Evolutionary conservation across 2,113 vertebrate species (phyloP).

Genomic region (Numida meleagris): DNA sequence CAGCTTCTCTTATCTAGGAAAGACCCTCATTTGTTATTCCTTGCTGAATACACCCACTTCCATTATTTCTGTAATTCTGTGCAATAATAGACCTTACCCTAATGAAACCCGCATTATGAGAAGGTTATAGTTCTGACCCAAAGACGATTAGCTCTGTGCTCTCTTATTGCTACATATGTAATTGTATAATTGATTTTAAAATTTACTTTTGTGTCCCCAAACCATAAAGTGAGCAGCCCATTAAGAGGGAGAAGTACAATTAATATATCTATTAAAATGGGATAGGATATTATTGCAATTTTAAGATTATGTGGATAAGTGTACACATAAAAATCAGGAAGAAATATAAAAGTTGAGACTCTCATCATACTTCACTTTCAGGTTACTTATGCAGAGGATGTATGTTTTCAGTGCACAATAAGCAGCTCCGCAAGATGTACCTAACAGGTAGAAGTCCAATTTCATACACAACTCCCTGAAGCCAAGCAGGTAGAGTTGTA

Average conservation of each 20-base stretch:
- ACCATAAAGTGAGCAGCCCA: conserved; percentile 69
- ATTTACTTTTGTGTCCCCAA: conserved; percentile 79
- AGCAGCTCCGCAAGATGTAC: background rate
- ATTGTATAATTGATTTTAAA: conserved; percentile 88
- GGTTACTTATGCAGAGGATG: background rate
- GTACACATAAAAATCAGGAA: background rate
- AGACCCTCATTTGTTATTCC: conserved; percentile 89
- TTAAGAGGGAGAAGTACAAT: conserved; percentile 75
- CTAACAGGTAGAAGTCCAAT: background rate
- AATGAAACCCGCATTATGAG: conserved; percentile 85
- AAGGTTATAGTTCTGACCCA: conserved; percentile 82
- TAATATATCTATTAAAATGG: conserved; percentile 67
- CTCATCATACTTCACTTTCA: background rate
- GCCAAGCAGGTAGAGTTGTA: background rate
- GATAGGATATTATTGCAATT: background rate
- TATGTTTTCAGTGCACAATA: background rate
- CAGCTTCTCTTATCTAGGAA: conserved; percentile 83
- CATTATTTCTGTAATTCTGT: conserved; percentile 81
- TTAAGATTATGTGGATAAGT: background rate
- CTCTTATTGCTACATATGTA: conserved; percentile 83
- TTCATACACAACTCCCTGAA: background rate
- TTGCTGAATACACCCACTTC: conserved; percentile 82
- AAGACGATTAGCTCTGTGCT: conserved; percentile 81
- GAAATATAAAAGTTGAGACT: background rate
- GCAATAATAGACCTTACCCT: conserved; percentile 81